Evolutionary conservation across 1,140 invertebrate genomes (phyloP).

Genomic region (Acromyrmex echinatior): DNA sequence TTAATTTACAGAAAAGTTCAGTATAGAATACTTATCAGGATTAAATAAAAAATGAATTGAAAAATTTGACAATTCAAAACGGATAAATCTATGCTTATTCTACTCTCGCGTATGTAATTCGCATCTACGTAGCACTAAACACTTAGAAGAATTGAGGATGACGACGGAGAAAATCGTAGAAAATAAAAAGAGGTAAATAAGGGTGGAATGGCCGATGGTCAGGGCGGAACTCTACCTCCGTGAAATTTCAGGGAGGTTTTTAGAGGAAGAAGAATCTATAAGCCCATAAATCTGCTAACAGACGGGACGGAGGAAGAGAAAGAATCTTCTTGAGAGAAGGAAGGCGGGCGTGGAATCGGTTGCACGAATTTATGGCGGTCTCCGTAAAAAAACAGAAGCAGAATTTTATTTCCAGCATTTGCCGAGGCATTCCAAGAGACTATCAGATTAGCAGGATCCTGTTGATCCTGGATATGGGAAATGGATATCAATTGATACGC

Average conservation of each 20-base stretch:
- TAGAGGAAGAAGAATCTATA: conserved; percentile 80
- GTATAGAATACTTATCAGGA: too few species aligned
- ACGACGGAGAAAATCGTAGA: conserved; percentile 13
- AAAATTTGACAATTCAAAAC: not conserved
- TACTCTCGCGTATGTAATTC: conserved; percentile 2
- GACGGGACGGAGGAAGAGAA: conserved; percentile 59
- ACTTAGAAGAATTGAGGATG: conserved; percentile 12
- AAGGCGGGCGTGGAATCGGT: conserved; percentile 53
- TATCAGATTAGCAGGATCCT: conserved; percentile 48
- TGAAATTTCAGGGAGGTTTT: conserved; percentile 54
- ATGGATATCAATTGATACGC: conserved; percentile 14
- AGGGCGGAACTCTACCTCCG: conserved; percentile 46
- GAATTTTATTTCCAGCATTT: conserved; percentile 77
- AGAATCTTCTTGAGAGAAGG: conserved; percentile 60
- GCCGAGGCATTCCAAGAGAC: conserved; percentile 24
- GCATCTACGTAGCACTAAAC: not conserved
- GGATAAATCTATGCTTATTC: not conserved
- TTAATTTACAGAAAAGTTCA: not conserved
- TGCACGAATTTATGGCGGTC: conserved; percentile 78
- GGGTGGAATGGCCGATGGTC: conserved; percentile 31
- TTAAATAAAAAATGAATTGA: not conserved
- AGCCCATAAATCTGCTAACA: conserved; percentile 80
- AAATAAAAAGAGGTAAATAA: conserved; percentile 42
- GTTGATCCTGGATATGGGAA: not conserved
- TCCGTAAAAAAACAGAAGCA: conserved; percentile 76